Evolutionary conservation across 2,113 vertebrate species (phyloP).

Genomic region (Odobenus rosmarus): DNA sequence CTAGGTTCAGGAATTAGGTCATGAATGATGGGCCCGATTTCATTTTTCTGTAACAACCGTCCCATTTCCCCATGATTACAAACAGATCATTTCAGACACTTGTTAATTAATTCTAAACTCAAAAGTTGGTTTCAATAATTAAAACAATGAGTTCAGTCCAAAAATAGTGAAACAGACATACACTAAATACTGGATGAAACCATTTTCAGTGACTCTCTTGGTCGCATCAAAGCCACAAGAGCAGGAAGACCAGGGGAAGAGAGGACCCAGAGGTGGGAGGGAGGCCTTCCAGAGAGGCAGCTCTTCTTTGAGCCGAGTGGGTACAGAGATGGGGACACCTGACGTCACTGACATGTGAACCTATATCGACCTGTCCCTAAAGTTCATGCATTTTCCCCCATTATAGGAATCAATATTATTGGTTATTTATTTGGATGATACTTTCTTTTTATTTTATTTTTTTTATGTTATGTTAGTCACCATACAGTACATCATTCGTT

Average conservation of each 20-base stretch:
- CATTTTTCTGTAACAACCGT: neutral
- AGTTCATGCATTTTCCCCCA: neutral
- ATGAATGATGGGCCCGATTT: neutral
- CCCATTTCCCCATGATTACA: slow-evolving; percentile 33
- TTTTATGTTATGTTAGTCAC: too few species aligned
- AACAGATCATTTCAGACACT: neutral
- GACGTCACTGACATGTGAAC: neutral
- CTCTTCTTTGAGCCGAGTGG: neutral
- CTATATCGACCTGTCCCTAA: neutral
- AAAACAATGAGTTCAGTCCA: neutral
- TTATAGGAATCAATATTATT: neutral
- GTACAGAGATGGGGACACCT: neutral
- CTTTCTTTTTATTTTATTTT: neutral
- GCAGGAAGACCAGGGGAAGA: neutral
- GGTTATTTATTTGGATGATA: neutral
- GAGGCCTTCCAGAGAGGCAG: neutral
- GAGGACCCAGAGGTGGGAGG: neutral
- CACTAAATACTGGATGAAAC: neutral
- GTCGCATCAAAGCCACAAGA: rapidly evolving
- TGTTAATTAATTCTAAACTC: slow-evolving; percentile 38
- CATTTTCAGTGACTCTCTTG: neutral
- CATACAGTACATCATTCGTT: too few species aligned
- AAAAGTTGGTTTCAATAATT: slow-evolving; percentile 24
- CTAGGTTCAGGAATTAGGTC: neutral
- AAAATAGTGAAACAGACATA: neutral